A percentile compares a stretch with the other conserved stretches of the same genome.
These are phyloP conservation scores for Pterois miles DNA, from an alignment of 2,797 vertebrate species.

Conservation along the genomic window DNA sequence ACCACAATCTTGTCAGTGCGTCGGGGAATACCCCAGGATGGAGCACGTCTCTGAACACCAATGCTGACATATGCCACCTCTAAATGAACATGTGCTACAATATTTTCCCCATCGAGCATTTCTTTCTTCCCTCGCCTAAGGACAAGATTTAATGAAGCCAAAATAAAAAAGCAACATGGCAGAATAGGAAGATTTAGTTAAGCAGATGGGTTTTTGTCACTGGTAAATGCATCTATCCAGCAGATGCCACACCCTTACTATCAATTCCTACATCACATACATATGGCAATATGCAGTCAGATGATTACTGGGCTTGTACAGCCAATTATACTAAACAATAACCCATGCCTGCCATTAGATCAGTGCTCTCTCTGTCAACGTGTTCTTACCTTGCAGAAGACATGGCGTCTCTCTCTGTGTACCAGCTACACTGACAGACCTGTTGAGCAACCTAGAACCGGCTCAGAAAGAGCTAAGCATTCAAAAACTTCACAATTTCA, in stretches of 20 bases:
- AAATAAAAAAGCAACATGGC: not conserved
- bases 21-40: slow-evolving; percentile 49
- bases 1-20: not conserved
- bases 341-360: not conserved
- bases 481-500: slow-evolving; percentile 68
- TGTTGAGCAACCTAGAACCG: slow-evolving; percentile 66
- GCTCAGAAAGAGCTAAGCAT: slow-evolving; percentile 51
- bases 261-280: slow-evolving; percentile 7
- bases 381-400: slow-evolving; percentile 78
- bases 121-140: not conserved
- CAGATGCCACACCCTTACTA: slow-evolving; percentile 27
- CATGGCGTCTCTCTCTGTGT: slow-evolving; percentile 69
- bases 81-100: slow-evolving; percentile 11
- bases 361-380: not conserved
- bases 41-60: slow-evolving; percentile 4
- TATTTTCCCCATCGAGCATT: not conserved
- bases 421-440: slow-evolving; percentile 52
- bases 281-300: slow-evolving; percentile 26
- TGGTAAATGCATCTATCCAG: not conserved
- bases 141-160: not conserved
- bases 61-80: slow-evolving; percentile 21
- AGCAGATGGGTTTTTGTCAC: not conserved
- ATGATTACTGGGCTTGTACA: slow-evolving; percentile 44
- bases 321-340: slow-evolving; percentile 33
- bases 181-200: not conserved